Evolutionary conservation across 2,113 vertebrate genomes (phyloP).

Genomic region (Aspidoscelis tigris): DNA sequence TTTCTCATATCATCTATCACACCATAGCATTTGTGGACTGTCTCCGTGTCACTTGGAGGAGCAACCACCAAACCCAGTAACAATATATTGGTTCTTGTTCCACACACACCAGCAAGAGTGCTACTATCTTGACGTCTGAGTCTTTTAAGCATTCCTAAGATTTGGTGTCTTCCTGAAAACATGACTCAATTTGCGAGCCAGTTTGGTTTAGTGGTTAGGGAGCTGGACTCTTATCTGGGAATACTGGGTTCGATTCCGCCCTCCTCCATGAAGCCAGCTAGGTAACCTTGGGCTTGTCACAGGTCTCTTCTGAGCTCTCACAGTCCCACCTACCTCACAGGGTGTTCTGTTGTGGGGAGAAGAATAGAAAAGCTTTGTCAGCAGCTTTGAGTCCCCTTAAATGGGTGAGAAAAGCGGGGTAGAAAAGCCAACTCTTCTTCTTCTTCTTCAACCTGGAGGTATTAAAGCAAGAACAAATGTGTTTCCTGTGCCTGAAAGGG

Average conservation of each 20-base stretch:
- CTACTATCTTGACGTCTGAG: neutral
- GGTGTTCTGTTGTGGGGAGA: too few relatives aligned
- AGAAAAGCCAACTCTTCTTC: too few relatives aligned
- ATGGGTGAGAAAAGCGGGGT: too few relatives aligned
- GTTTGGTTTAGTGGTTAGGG: too few relatives aligned
- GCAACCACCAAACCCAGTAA: neutral
- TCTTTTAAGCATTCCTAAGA: slow-evolving; percentile 47
- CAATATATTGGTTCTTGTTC: neutral
- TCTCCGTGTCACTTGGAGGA: neutral
- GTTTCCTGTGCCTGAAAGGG: slow-evolving; percentile 52
- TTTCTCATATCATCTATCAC: neutral
- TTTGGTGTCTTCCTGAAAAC: slow-evolving; percentile 56
- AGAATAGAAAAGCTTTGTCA: too few relatives aligned
- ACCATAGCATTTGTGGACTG: neutral
- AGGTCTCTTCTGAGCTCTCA: too few relatives aligned
- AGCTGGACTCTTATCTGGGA: too few relatives aligned
- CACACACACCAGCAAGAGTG: neutral
- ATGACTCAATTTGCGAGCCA: slow-evolving; percentile 47
- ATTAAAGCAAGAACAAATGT: slow-evolving; percentile 58
- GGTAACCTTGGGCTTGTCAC: too few relatives aligned
- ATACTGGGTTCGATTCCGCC: too few relatives aligned
- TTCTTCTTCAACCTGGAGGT: neutral
- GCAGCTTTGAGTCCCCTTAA: too few relatives aligned
- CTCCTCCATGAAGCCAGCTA: too few relatives aligned
- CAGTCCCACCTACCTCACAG: too few relatives aligned